Evolutionary conservation across 2,888 invertebrate genomes (phyloP), one percentile per base, ranked within the genome.

Genomic region (Lomographa bimaculata): DNA sequence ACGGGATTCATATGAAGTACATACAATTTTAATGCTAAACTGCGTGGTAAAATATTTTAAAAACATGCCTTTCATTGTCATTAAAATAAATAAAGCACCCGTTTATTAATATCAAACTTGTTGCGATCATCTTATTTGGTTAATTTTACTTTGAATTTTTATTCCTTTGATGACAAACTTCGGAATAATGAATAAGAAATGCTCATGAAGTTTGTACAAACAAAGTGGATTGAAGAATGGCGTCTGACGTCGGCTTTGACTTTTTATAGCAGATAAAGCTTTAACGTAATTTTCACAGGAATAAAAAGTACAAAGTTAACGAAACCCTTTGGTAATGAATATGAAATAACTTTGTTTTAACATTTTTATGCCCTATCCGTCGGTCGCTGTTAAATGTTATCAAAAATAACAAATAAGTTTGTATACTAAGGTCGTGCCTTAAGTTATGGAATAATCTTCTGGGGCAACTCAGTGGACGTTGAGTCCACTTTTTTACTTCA

Each of bases 261-360:
- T 61, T 64, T 61, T 68, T 64, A 63, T 56, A 51, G 61, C 43
- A 50, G 51, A 54, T 55, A 47, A 58, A 61, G 57, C 54, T 65
- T 59, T 59, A 57, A 61, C 56, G 51, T 57, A 58, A 66, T 66
- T 61, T 64, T 57, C 49, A 43, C 53, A 55, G 50, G 50, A 54
- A 60, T 63, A 55, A 62, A 62, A 64, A 64, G 54, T 58, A 54
- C 45, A 56, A 54, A 65, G 56, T 57, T 52, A 53, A 63, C 42
- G 46, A 50, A 57, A 49, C 64, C 64, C 56, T 53, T 46, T 60
- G 49, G 52, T 54, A 57, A 56, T 60, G 57, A 62, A 64, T 64
- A 60, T 61, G 54, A 51, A 64, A 64, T 60, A 54, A 57, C 63
- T 57, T 52, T 46, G 58, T 44, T 48, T 47, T 58, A 56, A 60